A percentile compares a stretch with the other conserved stretches of the same genome.
Conservation (phyloP, 2,888 invertebrate genomes). For the Pyralis farinalis region DNA sequence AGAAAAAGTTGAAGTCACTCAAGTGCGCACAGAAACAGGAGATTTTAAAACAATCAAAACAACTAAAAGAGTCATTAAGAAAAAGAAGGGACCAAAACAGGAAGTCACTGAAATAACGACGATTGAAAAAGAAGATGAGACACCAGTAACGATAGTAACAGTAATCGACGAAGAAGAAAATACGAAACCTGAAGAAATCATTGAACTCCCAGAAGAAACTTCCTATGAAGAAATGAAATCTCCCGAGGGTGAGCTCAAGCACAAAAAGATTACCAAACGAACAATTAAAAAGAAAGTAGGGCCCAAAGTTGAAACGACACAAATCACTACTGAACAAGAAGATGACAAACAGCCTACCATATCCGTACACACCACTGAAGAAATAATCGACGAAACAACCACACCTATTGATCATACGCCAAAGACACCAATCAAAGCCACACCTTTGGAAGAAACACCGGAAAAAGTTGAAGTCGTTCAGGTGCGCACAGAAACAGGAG, state of each 20-base stretch:
- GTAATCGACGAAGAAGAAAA: neutral
- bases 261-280: slow-evolving; percentile 35
- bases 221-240: neutral
- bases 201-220: slow-evolving; percentile 1
- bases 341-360: slow-evolving; percentile 23
- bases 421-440: slow-evolving; percentile 18
- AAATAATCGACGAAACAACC: slow-evolving; percentile 22
- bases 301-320: slow-evolving; percentile 40
- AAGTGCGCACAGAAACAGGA: slow-evolving; percentile 25
- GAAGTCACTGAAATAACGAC: slow-evolving; percentile 39
- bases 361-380: slow-evolving; percentile 17
- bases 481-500: slow-evolving; percentile 29
- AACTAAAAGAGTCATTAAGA: slow-evolving; percentile 43
- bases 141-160: slow-evolving; percentile 20
- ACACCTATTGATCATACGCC: slow-evolving; percentile 20
- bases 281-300: slow-evolving; percentile 38
- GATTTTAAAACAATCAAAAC: slow-evolving; percentile 26
- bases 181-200: neutral
- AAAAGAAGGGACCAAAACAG: slow-evolving; percentile 44
- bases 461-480: slow-evolving; percentile 22
- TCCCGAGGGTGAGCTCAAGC: slow-evolving; percentile 25
- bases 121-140: slow-evolving; percentile 22
- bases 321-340: slow-evolving; percentile 42
- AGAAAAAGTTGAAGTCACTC: slow-evolving; percentile 28
- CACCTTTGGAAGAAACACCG: slow-evolving; percentile 29